phyloP scores from a whole-genome alignment of 2,797 vertebrate species.

The Pyrocephalus nanus region DNA sequence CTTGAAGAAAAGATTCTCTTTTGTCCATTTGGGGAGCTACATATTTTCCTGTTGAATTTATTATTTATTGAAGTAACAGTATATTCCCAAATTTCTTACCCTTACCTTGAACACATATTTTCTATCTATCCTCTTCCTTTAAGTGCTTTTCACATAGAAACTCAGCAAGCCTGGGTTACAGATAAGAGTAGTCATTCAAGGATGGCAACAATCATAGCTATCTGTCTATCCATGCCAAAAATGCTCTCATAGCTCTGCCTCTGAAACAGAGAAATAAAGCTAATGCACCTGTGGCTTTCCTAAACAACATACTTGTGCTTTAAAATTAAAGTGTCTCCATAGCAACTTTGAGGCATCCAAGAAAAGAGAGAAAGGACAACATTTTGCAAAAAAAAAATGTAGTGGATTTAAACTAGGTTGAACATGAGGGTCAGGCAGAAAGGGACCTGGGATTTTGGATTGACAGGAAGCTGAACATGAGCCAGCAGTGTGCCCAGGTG shows the following conservation, averaged over 20 bases:
- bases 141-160: background rate
- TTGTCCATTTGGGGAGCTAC: background rate
- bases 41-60: background rate
- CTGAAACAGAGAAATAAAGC: background rate
- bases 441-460: too few species aligned
- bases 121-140: background rate
- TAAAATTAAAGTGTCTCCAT: slow-evolving; percentile 14
- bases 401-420: background rate
- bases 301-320: background rate
- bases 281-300: background rate
- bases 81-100: background rate
- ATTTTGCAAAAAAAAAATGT: background rate
- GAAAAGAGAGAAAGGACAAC: background rate
- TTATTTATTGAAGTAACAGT: background rate
- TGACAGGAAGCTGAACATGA: too few species aligned
- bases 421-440: background rate
- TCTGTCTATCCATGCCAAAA: background rate
- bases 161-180: background rate
- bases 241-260: background rate
- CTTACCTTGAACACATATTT: background rate
- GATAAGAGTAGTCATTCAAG: background rate
- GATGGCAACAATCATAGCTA: background rate
- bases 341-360: background rate
- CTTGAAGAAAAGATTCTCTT: background rate
- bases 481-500: too few species aligned